Base-by-base conservation (phyloP, 2,888 invertebrate genomes). In the Morpho helenor region DNA sequence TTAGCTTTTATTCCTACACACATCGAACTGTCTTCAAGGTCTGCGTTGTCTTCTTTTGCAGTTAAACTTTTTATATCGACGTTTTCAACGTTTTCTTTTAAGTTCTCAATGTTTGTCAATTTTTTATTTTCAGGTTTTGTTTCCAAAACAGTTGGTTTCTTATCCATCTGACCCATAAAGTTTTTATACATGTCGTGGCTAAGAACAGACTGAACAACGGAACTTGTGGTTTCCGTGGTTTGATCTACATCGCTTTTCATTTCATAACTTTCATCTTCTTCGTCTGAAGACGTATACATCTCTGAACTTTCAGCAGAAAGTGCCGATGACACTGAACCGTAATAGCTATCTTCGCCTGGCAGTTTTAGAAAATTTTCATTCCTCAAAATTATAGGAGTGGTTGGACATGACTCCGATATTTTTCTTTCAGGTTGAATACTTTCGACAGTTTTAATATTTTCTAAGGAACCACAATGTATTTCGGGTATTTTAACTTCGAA, bases 191-290 rank as follows among this genome's bases (percentile, higher is more conserved):
- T 66, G 56, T 80, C 79, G 31, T 86, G 79, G 57, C 78, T 87
- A 45, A 91, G 67, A 22, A 93, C 92, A 42, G 92, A 90, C 68
- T 91, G 89, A 5, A 93, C 91, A 23, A 93, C 87, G 52, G 92
- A 91, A 69, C 92, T 92, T 1, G 93, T 91, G 8, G 93, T 93
- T 70, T 93, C 93, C 49, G 87, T 69, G 40, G 82, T 77, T 44
- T 75, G 77, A 52, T 90, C 85, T 49, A 80, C 77, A 61, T 92
- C 91, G 46, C 85, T 82, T 68, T 87, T 92, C 23, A 86, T 73
- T 66, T 91, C 91, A 52, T 82, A 87, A 63, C 88, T 88, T 66
- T 91, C 87, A 48, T 91, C 85, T 8, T 88, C 87, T 65, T 83
- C 88, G 22, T 91, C 91, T 9, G 87, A 84, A 60, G 81, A 82